Base-by-base conservation (phyloP, 1,140 invertebrate species). In the Drosophila repleta region DNA sequence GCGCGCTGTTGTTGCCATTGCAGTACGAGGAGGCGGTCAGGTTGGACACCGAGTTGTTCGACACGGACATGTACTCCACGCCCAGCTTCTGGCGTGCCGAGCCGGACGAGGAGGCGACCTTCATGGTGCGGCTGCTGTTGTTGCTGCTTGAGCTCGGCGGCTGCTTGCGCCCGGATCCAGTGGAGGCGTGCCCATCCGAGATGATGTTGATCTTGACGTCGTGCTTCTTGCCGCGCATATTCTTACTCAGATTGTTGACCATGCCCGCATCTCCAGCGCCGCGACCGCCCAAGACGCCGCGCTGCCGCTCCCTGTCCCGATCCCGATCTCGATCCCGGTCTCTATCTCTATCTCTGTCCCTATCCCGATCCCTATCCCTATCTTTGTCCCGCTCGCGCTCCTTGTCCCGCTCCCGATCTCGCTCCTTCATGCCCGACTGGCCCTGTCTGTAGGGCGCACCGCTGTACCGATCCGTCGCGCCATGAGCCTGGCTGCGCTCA, bases 191-290 rank as follows among this genome's bases (percentile, higher is more conserved):
- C 0, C 90, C 85, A 51, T 91, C 90, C 3, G 90, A 91, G 17
- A 91, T 91, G 41, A 90, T 90, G 46, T 91, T 91, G 45, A 90
- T 90, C 37, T 91, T 90, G 1, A 90, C 90, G 21, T 90, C 90
- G 37, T 91, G 87, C 64, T 90, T 90, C 67, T 90, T 90, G 58
- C 82, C 65, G 8, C 85, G 84, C 60, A 89, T 70, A 37, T 89
- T 68, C 26, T 84, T 84, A 74, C 84, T 79, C 17, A 89, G 62
- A 51, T 88, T 88, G 48, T 88, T 88, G 3, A 88, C 83, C 24
- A 77, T 76, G 0, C 79, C 85, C 0, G 85, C 84, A 43, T 89
- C 84, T 5, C 73, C 84, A 1, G 85, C 48, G 0, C 81, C 84
- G 1, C 81, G 67, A 13, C 81, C 89, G 10, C 69, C 18, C 10